These are phyloP conservation scores for Hiodon alosoides DNA, from an alignment of 2,113 vertebrate species.

Conservation along the genomic window DNA sequence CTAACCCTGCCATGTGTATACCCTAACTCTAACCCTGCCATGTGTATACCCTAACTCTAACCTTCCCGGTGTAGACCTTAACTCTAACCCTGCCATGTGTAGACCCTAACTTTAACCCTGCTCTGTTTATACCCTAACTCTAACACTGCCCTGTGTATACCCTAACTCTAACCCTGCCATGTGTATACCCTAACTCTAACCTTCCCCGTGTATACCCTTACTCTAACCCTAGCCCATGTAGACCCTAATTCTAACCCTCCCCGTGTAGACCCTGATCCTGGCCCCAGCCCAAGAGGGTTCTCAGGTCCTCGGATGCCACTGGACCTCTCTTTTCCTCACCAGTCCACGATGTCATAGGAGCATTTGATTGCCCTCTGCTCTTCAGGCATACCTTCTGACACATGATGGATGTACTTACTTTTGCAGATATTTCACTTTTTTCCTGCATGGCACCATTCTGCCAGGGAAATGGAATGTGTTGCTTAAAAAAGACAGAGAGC, in stretches of 20 bases:
- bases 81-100: conserved; percentile 64
- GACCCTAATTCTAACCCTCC: background rate
- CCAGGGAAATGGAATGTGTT: too few relatives aligned
- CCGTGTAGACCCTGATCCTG: conserved; percentile 70
- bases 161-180: too few relatives aligned
- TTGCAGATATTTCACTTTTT: background rate
- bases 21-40: background rate
- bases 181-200: too few relatives aligned
- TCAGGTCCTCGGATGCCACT: conserved; percentile 89
- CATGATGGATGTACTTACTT: too few relatives aligned
- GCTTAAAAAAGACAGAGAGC: too few relatives aligned
- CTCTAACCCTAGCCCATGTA: too few relatives aligned
- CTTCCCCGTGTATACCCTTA: too few relatives aligned
- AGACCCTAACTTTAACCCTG: conserved; percentile 78
- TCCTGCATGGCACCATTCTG: too few relatives aligned
- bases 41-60: too few relatives aligned
- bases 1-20: too few relatives aligned
- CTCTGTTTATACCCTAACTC: too few relatives aligned
- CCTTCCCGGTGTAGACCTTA: conserved; percentile 60
- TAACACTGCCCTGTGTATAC: too few relatives aligned
- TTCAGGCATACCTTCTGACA: background rate
- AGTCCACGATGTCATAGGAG: conserved; percentile 95
- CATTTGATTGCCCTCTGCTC: conserved; percentile 1
- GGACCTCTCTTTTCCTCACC: conserved; percentile 63
- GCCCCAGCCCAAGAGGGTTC: conserved; percentile 95